Evolutionary conservation across 2,113 vertebrate genomes (phyloP).

Genomic region (Barbus barbus): DNA sequence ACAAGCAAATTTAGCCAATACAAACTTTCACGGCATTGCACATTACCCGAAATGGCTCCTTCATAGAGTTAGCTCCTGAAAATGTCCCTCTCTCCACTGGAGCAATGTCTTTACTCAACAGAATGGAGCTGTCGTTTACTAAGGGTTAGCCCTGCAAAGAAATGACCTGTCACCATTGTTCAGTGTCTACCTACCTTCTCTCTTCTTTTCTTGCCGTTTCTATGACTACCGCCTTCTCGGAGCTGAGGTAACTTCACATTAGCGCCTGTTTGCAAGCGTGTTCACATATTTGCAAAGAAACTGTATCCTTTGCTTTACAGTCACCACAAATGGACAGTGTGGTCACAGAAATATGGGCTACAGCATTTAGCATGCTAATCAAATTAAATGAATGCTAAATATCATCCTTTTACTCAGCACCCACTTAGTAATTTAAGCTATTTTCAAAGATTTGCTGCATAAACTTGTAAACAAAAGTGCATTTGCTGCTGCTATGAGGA

Average conservation of each 20-base stretch:
- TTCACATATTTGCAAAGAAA: background rate
- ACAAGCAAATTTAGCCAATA: constrained; percentile 63
- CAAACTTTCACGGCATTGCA: constrained; percentile 47
- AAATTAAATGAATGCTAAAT: background rate
- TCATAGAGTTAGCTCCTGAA: constrained; percentile 61
- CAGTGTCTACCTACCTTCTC: constrained; percentile 27
- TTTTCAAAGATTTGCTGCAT: background rate
- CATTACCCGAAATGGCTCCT: constrained; percentile 66
- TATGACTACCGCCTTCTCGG: constrained; percentile 26
- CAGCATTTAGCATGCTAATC: too few species aligned
- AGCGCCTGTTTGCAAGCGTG: background rate
- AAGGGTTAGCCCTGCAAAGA: constrained; percentile 57
- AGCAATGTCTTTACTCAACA: constrained; percentile 60
- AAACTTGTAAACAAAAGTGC: background rate
- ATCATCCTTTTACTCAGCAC: background rate
- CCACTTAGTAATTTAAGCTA: background rate
- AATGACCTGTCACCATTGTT: constrained; percentile 57
- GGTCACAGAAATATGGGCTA: background rate
- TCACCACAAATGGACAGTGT: background rate
- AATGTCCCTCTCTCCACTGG: constrained; percentile 61
- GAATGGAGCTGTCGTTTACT: constrained; percentile 56
- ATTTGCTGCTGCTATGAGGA: background rate
- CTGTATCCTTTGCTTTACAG: background rate
- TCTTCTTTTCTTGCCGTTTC: constrained; percentile 27
- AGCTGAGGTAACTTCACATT: background rate